These are phyloP conservation scores for Fragum sueziense DNA, from an alignment of 2,888 invertebrate species.

Conservation along the genomic window DNA sequence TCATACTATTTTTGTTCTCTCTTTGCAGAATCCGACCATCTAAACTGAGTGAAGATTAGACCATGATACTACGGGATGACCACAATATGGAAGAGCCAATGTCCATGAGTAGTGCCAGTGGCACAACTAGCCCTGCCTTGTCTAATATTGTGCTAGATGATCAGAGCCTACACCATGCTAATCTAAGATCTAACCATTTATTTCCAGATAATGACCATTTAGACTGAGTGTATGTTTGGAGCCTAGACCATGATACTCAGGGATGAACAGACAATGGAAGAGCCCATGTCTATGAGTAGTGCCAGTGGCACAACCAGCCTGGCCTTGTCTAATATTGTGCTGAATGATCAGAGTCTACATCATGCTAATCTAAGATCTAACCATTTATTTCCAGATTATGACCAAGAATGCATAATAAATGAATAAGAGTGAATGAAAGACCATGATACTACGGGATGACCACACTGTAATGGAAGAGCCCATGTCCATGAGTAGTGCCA, in stretches of 20 bases:
- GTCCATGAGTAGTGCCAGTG: constrained; percentile 39
- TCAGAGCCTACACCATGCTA: no score
- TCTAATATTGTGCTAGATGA: constrained; percentile 17
- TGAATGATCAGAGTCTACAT: no score
- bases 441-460: constrained; percentile 32
- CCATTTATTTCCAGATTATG: neutral
- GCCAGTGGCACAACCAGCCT: constrained; percentile 28
- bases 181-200: no score
- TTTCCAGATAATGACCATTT: neutral
- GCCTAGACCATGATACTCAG: constrained; percentile 38
- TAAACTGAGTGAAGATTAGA: neutral
- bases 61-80: constrained; percentile 37
- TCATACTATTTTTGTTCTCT: no score
- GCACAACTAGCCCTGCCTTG: constrained; percentile 25
- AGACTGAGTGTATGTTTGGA: neutral
- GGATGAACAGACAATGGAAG: constrained; percentile 31
- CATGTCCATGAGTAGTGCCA: constrained; percentile 38
- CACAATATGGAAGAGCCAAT: constrained; percentile 33
- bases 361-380: no score
- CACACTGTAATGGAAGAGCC: constrained; percentile 28
- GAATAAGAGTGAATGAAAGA: neutral
- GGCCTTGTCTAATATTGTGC: constrained; percentile 13
- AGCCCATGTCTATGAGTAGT: constrained; percentile 40
- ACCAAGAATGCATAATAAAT: neutral
- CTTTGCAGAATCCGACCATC: neutral